Percentiles rank a stretch among this genome's conserved stretches.
phyloP scores from a whole-genome alignment of 2,113 vertebrate genomes.

The Struthio camelus region DNA sequence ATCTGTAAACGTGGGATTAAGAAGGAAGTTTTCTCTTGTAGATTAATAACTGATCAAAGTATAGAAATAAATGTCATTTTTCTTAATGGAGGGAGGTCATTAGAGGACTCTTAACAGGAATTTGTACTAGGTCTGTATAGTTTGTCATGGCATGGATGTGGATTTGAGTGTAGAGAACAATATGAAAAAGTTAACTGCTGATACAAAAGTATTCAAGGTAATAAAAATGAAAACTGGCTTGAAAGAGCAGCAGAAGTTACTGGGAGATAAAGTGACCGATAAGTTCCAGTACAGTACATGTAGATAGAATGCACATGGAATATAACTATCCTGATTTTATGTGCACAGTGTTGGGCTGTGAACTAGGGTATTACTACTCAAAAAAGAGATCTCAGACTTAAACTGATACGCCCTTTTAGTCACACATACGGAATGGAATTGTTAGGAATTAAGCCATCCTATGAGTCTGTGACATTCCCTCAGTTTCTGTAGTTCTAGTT shows the following conservation, averaged over 20 bases:
- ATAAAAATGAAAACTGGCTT: neutral
- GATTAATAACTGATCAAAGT: neutral
- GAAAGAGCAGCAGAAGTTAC: neutral
- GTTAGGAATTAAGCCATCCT: neutral
- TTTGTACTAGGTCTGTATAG: neutral
- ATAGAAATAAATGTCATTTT: neutral
- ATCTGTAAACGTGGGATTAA: neutral
- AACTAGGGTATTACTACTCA: neutral
- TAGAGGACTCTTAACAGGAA: neutral
- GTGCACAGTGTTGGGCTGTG: neutral
- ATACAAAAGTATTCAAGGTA: neutral
- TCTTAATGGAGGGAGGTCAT: neutral
- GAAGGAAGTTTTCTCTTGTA: neutral
- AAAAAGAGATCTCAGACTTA: neutral
- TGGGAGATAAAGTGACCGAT: rapidly evolving
- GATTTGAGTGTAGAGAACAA: neutral
- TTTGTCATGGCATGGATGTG: neutral
- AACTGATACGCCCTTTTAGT: neutral
- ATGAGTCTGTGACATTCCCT: neutral
- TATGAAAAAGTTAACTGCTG: neutral
- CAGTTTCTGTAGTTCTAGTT: neutral
- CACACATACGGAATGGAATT: neutral
- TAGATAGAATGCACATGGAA: neutral
- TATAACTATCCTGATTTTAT: neutral
- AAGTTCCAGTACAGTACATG: neutral